Evolutionary conservation across 2,113 vertebrate species (phyloP).

Genomic region (Manacus vitellinus): DNA sequence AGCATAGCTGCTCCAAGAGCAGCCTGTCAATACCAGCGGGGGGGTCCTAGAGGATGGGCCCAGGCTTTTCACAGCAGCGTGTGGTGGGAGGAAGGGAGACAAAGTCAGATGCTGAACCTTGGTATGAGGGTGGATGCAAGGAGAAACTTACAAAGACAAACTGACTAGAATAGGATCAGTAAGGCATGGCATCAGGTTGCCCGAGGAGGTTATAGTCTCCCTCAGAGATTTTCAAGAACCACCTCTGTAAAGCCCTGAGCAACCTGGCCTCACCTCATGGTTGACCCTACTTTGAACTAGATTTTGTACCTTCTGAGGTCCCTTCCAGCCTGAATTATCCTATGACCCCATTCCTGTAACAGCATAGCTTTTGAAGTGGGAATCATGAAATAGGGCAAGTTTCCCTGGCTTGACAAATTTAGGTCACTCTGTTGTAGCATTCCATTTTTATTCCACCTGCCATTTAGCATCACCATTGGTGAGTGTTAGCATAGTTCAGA

Average conservation of each 20-base stretch:
- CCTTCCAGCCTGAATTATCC: background rate
- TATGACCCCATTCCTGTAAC: background rate
- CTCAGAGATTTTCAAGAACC: background rate
- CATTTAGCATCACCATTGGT: background rate
- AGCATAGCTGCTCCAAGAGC: background rate
- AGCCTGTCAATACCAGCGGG: background rate
- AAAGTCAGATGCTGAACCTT: background rate
- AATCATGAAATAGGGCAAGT: background rate
- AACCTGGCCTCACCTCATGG: background rate
- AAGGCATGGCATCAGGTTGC: background rate
- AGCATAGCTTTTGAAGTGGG: background rate
- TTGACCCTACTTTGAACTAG: background rate
- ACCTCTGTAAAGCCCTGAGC: background rate
- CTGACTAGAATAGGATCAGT: background rate
- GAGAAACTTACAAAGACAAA: background rate
- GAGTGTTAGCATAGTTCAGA: background rate
- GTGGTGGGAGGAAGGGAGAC: background rate
- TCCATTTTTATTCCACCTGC: background rate
- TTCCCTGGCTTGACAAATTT: background rate
- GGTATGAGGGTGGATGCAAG: background rate
- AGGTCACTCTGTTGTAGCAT: background rate
- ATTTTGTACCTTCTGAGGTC: background rate
- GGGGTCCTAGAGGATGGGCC: background rate
- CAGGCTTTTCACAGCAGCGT: background rate
- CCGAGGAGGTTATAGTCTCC: background rate